Conservation (phyloP, 2,797 vertebrate genomes). For the Erethizon dorsatum region DNA sequence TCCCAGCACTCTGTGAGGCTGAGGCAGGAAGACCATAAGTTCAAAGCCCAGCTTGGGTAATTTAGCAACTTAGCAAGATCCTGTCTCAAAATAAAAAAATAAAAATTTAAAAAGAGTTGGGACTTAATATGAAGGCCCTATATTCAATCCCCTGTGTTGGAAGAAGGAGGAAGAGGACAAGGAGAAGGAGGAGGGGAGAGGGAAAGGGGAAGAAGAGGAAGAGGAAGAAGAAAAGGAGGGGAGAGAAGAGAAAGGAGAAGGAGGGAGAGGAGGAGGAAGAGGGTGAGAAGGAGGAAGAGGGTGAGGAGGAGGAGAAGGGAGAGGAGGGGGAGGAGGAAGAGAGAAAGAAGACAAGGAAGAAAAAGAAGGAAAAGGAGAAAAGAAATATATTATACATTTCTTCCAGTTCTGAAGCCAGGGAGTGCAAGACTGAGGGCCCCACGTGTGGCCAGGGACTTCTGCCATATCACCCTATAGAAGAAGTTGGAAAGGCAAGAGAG, state of each 20-base stretch:
- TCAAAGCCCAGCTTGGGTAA: not conserved
- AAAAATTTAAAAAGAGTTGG: not conserved
- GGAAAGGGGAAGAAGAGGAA: not conserved
- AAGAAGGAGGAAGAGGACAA: not conserved
- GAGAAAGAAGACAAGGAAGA: too few relatives aligned
- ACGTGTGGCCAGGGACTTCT: not conserved
- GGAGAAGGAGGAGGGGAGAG: not conserved
- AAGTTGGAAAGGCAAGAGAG: not conserved
- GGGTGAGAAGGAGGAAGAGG: not conserved
- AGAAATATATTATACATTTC: not conserved
- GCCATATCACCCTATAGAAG: not conserved
- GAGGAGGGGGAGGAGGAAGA: too few relatives aligned
- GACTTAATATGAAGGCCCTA: not conserved
- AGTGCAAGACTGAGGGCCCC: not conserved
- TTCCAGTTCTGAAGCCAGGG: not conserved
- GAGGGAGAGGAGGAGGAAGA: fast-evolving
- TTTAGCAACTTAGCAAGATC: not conserved
- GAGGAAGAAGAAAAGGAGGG: not conserved
- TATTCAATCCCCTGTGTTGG: not conserved
- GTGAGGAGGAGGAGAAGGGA: not conserved
- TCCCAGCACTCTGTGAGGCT: not conserved
- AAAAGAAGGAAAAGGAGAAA: not conserved
- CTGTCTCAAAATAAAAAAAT: not conserved
- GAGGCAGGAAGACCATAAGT: not conserved
- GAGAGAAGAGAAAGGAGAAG: too few relatives aligned